Evolutionary conservation across 2,113 vertebrate species (phyloP), one percentile per base, ranked within the genome.

Genomic region (Entomyzon cyanotis): DNA sequence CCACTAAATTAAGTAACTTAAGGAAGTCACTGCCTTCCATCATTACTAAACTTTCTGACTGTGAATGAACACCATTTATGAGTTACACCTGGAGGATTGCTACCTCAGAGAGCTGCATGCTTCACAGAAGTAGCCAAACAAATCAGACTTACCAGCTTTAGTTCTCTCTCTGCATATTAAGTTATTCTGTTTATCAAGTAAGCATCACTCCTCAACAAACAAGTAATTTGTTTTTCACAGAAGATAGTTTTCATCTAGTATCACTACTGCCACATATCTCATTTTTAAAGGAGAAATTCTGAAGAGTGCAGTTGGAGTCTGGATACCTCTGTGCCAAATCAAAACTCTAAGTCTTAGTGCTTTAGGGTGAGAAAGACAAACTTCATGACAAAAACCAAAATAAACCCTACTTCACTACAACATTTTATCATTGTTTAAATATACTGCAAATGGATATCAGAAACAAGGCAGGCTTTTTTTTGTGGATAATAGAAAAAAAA

Each of bases 391-490:
- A 88, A 92, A 81, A 18, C 2, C 39, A 55, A 87, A 84, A 86
- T 11, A 88, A 93, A 91, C 46, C 74, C 70, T 81, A 90, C 59
- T 87, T 96, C 92, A 96, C 92, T 97, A 97, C 89, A 90, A 84
- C 59, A 75, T 93, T 84, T 95, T 93, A 85, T 56, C 37, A 20
- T 89, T 85, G 93, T 71, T 94, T 95, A 93, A 94, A 96, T 91
- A 90, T 82, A 79, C 87, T 88, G 97, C 94, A 92, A 95, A 65
- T 87, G 6, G 10, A 35, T 65, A 95, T 24, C 93, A 94, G 95
- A 97, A 97, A 93, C 78, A 90, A 91, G 85, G 94, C 89, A 97
- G 89, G 95, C 90, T 37, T 95, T 95, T 95, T 96, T 95, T 91
- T 83, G 50, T 91, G 71, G 92, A 91, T 35, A 89, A 91, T 21